Percentiles rank a stretch among this genome's conserved stretches.
Evolutionary conservation across 1,140 invertebrate species (phyloP).

Genomic region (Habropoda laboriosa): DNA sequence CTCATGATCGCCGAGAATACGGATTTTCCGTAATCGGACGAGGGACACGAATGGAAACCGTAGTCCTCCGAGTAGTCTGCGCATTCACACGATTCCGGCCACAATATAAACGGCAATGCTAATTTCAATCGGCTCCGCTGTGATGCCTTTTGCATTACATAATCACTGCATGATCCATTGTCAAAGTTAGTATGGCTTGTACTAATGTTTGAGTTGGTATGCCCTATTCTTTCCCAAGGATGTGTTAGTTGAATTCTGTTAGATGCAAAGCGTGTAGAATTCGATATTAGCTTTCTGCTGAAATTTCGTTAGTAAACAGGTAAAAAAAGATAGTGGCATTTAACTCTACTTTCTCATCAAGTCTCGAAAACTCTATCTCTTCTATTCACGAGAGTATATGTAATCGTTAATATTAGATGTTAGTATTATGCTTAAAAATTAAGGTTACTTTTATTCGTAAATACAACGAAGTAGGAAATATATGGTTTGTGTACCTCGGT

Average conservation of each 20-base stretch:
- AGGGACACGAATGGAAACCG: conserved; percentile 39
- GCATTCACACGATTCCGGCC: conserved; percentile 54
- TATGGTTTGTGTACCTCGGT: conserved; percentile 70
- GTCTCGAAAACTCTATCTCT: conserved; percentile 8
- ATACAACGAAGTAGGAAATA: background rate
- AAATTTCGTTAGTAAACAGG: conserved; percentile 69
- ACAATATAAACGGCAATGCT: conserved; percentile 49
- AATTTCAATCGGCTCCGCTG: conserved; percentile 70
- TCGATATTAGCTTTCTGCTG: conserved; percentile 71
- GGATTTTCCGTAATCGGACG: conserved; percentile 48
- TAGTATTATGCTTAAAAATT: background rate
- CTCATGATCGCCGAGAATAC: conserved; percentile 55
- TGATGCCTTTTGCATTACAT: conserved; percentile 56
- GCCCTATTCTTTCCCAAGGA: conserved; percentile 67
- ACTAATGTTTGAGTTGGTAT: conserved; percentile 53
- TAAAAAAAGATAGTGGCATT: conserved; percentile 10
- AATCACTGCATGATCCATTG: conserved; percentile 62
- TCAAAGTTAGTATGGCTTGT: conserved; percentile 52
- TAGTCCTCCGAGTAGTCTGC: conserved; percentile 49
- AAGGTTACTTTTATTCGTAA: conserved; percentile 2
- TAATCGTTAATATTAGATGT: background rate
- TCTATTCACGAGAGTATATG: conserved; percentile 30
- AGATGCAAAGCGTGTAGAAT: conserved; percentile 74
- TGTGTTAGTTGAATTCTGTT: conserved; percentile 77
- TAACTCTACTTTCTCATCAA: conserved; percentile 2